These are phyloP conservation scores for Clinocottus analis DNA, from an alignment of 2,113 vertebrate species.

Conservation along the genomic window DNA sequence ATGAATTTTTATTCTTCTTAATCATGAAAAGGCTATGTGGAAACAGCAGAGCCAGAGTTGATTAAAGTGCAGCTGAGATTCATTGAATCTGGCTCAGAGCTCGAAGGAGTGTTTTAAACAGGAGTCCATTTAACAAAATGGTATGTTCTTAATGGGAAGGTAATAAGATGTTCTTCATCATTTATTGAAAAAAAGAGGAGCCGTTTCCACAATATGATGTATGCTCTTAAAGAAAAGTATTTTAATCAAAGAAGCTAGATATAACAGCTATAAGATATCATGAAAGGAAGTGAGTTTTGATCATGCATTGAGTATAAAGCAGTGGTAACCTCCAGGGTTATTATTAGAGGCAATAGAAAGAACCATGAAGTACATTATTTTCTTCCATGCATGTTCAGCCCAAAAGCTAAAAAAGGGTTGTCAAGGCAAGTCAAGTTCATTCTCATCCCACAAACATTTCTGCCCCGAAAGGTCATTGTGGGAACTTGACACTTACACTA, in stretches of 20 bases:
- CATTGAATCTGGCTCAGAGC: constrained; percentile 78
- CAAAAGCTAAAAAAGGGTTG: constrained; percentile 19
- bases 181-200: constrained; percentile 76
- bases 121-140: constrained; percentile 84
- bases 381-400: constrained; percentile 31
- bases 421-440: constrained; percentile 15
- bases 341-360: constrained; percentile 39
- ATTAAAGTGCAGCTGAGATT: constrained; percentile 81
- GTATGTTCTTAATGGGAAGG: constrained; percentile 83
- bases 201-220: constrained; percentile 70
- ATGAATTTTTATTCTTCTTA: constrained; percentile 84
- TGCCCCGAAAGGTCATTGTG: not conserved
- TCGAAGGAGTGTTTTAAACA: constrained; percentile 82
- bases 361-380: constrained; percentile 48
- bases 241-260: constrained; percentile 46
- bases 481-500: not conserved
- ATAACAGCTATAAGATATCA: constrained; percentile 48
- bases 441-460: constrained; percentile 9
- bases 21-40: constrained; percentile 76
- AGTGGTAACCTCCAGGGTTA: constrained; percentile 40
- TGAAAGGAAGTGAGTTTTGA: constrained; percentile 59
- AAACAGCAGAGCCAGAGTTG: constrained; percentile 75
- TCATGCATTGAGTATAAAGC: constrained; percentile 34
- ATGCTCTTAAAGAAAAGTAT: constrained; percentile 66
- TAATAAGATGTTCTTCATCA: constrained; percentile 84